Conservation (phyloP, 1,140 invertebrate genomes). For the Trachymyrmex septentrionalis region DNA sequence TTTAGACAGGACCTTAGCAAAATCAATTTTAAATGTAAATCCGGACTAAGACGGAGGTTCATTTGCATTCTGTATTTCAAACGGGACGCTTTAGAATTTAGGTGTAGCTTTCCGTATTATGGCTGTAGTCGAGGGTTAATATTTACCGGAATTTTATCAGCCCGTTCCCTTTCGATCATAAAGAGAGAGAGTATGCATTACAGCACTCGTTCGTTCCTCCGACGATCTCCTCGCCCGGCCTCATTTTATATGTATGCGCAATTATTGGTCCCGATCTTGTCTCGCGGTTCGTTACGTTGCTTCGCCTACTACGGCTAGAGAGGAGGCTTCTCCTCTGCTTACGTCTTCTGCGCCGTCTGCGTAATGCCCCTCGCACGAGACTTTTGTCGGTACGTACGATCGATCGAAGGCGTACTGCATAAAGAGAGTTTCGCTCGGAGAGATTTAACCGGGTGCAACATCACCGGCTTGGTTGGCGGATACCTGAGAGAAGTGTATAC, state of each 20-base stretch:
- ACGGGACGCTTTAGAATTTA: too few relatives aligned
- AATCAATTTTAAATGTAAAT: too few relatives aligned
- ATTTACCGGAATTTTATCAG: neutral
- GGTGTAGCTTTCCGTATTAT: too few relatives aligned
- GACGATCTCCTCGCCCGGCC: conserved; percentile 43
- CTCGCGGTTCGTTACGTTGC: conserved; percentile 70
- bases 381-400: conserved; percentile 68
- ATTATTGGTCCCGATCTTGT: conserved; percentile 79
- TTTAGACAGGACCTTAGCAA: too few relatives aligned
- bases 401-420: conserved; percentile 6
- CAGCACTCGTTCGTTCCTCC: conserved; percentile 28
- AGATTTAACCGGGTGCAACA: conserved; percentile 43
- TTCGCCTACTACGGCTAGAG: conserved; percentile 48
- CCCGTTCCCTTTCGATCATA: neutral
- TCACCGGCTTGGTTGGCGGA: neutral
- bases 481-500: conserved; percentile 43
- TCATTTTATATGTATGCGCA: conserved; percentile 79
- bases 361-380: conserved; percentile 61
- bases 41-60: too few relatives aligned
- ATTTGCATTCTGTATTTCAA: too few relatives aligned
- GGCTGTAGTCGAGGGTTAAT: neutral
- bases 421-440: conserved; percentile 29
- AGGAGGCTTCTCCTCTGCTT: neutral
- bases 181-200: neutral
- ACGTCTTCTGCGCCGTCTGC: conserved; percentile 57